These are phyloP conservation scores for Catharus minimus DNA, from an alignment of 2,113 vertebrate genomes.

Conservation along the genomic window DNA sequence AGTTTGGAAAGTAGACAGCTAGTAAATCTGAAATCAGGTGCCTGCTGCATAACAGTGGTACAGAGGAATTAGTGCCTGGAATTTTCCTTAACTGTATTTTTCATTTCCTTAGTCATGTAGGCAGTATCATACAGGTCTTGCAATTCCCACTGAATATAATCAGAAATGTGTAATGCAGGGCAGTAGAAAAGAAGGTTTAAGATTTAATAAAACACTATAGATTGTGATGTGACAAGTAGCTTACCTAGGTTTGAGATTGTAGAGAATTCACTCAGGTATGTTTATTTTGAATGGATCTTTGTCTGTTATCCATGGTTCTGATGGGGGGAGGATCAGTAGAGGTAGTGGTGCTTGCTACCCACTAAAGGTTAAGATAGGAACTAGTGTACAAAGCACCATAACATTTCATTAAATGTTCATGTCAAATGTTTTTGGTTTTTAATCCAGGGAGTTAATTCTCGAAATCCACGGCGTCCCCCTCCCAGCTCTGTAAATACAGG, in stretches of 20 bases:
- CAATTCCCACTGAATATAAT: neutral
- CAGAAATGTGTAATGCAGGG: neutral
- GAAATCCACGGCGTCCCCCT: conserved; percentile 92
- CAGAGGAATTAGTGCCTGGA: neutral
- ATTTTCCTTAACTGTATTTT: neutral
- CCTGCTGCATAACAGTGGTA: neutral
- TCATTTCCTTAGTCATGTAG: neutral
- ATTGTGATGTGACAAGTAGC: neutral
- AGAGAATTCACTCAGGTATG: neutral
- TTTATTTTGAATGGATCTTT: neutral
- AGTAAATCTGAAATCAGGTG: neutral
- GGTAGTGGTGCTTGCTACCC: neutral
- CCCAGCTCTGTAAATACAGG: conserved; percentile 98
- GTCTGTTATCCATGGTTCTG: neutral
- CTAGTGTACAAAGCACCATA: neutral
- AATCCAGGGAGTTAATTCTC: conserved; percentile 92
- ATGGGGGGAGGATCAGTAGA: neutral
- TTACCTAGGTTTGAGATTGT: neutral
- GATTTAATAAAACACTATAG: neutral
- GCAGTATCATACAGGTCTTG: neutral
- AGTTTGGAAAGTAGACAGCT: neutral
- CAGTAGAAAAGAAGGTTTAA: neutral
- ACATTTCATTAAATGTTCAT: neutral
- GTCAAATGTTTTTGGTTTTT: neutral
- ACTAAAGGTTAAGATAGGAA: neutral